Conservation (phyloP, 2,113 vertebrate species). For the Istiophorus platypterus region DNA sequence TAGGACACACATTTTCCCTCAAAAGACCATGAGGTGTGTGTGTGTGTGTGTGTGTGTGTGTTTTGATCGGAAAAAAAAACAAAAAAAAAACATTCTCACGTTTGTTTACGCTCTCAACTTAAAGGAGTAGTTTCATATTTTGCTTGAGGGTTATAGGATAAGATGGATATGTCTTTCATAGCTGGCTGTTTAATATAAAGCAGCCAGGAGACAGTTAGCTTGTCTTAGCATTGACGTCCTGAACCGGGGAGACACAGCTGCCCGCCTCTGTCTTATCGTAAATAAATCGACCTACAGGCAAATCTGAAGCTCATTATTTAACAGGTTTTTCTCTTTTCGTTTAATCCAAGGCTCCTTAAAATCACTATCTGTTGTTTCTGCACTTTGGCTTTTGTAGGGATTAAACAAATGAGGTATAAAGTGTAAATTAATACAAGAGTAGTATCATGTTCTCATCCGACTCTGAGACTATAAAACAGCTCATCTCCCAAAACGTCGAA, state of each 20-base stretch:
- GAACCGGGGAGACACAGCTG: neutral
- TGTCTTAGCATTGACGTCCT: neutral
- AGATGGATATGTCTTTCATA: neutral
- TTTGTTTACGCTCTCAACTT: neutral
- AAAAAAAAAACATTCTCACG: neutral
- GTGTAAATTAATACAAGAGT: neutral
- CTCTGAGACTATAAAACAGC: neutral
- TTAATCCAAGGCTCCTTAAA: no score
- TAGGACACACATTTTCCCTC: neutral
- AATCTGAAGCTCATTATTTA: no score
- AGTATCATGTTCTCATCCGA: neutral
- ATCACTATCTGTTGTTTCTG: no score
- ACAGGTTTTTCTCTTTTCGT: no score
- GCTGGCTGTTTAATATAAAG: neutral
- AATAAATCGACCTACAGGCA: neutral
- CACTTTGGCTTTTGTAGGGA: neutral
- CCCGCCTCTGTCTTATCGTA: neutral
- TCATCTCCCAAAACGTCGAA: neutral
- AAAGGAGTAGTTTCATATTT: neutral
- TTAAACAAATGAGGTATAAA: neutral
- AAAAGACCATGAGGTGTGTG: neutral
- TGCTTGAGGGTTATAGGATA: no score
- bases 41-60: no score
- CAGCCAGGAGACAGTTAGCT: neutral
- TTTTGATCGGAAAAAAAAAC: neutral